Percentiles rank a stretch among this genome's conserved stretches.
phyloP scores from a whole-genome alignment of 2,113 vertebrate genomes.

The Heterotilapia buettikoferi region DNA sequence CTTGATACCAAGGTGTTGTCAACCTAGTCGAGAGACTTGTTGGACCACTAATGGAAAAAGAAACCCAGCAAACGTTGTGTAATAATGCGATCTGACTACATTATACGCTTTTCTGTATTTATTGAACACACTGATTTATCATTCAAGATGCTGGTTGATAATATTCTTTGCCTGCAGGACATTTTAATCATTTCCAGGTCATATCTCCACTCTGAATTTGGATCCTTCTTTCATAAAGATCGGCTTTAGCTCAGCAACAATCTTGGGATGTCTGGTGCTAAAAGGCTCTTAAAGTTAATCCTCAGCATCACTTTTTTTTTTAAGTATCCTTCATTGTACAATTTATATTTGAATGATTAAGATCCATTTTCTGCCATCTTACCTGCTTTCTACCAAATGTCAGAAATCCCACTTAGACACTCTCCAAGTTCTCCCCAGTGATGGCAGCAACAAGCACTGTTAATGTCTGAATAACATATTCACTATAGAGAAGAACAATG shows the following conservation, averaged over 20 bases:
- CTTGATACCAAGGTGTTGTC: neutral
- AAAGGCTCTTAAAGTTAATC: neutral
- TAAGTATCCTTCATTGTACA: neutral
- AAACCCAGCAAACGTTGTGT: neutral
- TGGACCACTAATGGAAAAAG: neutral
- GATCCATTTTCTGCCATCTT: neutral
- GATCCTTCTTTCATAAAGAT: neutral
- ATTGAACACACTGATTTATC: neutral
- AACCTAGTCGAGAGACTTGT: neutral
- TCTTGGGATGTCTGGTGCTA: neutral
- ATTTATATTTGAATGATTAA: neutral
- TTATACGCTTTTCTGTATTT: neutral
- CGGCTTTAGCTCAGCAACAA: neutral
- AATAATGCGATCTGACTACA: neutral
- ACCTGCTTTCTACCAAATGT: neutral
- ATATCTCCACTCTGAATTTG: neutral
- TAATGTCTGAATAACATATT: neutral
- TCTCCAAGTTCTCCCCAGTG: neutral
- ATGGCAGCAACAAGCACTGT: neutral
- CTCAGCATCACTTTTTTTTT: neutral
- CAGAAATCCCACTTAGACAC: neutral
- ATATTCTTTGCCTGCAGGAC: neutral
- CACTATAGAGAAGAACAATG: neutral
- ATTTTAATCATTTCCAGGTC: neutral
- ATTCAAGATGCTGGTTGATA: neutral